Evolutionary conservation across 2,888 invertebrate species (phyloP), one percentile per base, ranked within the genome.

Genomic region (Linyphia triangularis): DNA sequence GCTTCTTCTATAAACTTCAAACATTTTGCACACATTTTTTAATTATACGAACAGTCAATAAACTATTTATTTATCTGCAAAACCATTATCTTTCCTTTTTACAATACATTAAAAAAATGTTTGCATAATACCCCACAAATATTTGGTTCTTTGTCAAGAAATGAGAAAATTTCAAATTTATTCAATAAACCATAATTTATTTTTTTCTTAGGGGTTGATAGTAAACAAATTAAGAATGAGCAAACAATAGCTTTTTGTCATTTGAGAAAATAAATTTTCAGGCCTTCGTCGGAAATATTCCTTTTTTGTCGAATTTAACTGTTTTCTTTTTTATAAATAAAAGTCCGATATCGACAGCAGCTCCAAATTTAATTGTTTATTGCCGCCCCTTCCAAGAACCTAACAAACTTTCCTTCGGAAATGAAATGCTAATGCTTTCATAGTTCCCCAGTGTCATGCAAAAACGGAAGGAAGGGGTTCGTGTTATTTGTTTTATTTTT

Each of bases 391-490:
- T 22, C 19, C 16, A 9, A 26, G 19, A 24, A 16, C 26, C 43
- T 70, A 70, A 40, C 13, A 16, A 63, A 77, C 28, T 77, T 63
- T n/a, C 16, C 13, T 75, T 22, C 37, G 22, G 5, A 63, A 79
- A 79, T 6, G 26, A 67, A 67, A 79, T 67, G 65, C 30, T 79
- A 79, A 30, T 67, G 24, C 37, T 65, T 67, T 79, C 40, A 72
- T 22, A 43, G 28, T 43, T 51, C 28, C 24, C 16, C 22, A 4
- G 19, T 79, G 51, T 79, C 51, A 30, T 30, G 9, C 22, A 63
- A 3, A 51, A 79, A 51, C 19, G 28, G 28, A 51, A 43, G 51
- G n/a, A 63, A 19, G n/a, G 16, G 40, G 51, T 22, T 43, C 24
- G 67, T 43, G 65, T 78, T 26, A 19, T 57, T 73, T 22, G 19